These are phyloP conservation scores for Lichenostomus cassidix DNA, from an alignment of 2,113 vertebrate genomes.

Conservation along the genomic window DNA sequence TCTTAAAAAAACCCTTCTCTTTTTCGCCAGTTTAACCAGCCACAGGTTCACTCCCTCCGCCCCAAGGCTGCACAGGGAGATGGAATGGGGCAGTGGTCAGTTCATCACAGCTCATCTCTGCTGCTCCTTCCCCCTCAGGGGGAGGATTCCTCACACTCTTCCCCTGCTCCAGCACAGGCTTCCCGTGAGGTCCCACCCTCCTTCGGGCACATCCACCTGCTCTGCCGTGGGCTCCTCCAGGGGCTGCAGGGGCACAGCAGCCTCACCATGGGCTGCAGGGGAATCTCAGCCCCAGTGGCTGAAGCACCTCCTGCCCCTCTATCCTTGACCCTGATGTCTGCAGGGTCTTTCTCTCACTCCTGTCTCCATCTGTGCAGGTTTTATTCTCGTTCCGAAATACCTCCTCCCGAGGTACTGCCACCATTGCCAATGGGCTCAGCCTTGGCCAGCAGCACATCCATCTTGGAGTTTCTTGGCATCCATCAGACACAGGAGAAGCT, in stretches of 20 bases:
- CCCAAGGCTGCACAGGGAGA: not conserved
- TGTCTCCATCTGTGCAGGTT: not conserved
- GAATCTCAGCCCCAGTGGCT: not conserved
- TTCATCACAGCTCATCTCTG: not conserved
- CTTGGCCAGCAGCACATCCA: not conserved
- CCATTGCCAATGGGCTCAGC: not conserved
- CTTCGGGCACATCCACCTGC: not conserved
- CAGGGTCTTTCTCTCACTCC: not conserved
- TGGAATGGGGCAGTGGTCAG: not conserved
- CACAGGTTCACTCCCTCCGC: not conserved
- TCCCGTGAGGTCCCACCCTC: not conserved
- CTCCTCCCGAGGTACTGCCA: not conserved
- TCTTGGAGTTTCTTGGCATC: not conserved
- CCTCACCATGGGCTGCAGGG: not conserved
- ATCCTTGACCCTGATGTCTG: not conserved
- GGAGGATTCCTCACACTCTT: not conserved
- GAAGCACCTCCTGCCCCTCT: not conserved
- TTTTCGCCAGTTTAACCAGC: not conserved
- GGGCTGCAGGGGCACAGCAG: not conserved
- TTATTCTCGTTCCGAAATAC: not conserved
- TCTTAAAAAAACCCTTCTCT: not conserved
- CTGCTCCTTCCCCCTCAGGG: not conserved
- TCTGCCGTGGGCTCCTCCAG: too few species aligned
- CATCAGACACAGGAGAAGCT: not conserved
- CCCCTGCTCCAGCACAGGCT: not conserved